Evolutionary conservation across 2,888 invertebrate species (phyloP).

Genomic region (Galerucella pusilla): DNA sequence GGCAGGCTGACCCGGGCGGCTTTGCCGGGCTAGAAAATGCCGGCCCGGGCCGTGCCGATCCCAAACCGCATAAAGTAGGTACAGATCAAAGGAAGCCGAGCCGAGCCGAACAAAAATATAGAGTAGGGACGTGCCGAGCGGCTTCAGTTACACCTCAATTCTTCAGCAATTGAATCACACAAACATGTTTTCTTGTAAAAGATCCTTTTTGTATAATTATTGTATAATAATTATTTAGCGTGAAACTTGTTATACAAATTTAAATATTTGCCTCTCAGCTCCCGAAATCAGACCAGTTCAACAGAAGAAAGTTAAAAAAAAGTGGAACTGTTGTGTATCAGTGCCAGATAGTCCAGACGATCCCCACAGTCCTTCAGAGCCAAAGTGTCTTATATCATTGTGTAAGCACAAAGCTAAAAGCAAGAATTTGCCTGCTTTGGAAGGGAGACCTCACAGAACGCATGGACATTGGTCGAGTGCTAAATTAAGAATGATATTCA

Average conservation of each 20-base stretch:
- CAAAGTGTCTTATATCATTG: conserved; percentile 61
- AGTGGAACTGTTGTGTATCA: conserved; percentile 72
- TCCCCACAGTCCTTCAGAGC: conserved; percentile 65
- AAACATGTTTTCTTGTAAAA: no score
- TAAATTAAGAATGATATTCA: conserved; percentile 63
- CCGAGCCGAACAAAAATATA: no score
- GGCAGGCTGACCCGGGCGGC: no score
- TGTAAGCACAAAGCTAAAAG: conserved; percentile 60
- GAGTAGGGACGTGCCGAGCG: no score
- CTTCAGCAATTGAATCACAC: no score
- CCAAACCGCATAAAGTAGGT: no score
- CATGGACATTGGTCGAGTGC: conserved; percentile 64
- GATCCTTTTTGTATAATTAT: no score
- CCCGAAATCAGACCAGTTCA: conserved; percentile 49
- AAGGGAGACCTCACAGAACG: conserved; percentile 56
- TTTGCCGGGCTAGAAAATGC: no score
- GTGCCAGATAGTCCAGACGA: conserved; percentile 72
- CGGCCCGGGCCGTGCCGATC: no score
- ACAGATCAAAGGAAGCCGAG: no score
- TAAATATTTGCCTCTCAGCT: conserved; percentile 25
- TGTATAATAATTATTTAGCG: no score
- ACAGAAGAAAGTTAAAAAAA: conserved; percentile 62
- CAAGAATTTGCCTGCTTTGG: conserved; percentile 53
- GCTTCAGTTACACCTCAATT: no score
- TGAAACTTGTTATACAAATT: not conserved